These are phyloP conservation scores for Dasypogon diadema DNA, from an alignment of 2,888 invertebrate species.

Conservation along the genomic window DNA sequence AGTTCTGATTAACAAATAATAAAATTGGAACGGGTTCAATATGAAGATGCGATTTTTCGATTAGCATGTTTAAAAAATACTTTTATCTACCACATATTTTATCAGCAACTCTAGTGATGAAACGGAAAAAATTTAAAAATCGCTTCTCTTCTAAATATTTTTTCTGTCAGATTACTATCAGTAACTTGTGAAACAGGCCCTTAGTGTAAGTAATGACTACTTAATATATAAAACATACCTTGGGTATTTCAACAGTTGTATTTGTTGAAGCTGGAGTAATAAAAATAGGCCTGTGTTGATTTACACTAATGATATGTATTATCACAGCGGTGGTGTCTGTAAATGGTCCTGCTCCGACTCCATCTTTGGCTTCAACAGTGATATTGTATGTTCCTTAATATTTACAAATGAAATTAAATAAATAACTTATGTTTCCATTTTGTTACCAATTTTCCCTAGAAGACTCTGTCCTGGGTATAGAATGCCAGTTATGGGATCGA, in stretches of 20 bases:
- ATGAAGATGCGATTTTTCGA: too few species aligned
- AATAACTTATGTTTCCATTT: too few species aligned
- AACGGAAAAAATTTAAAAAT: too few species aligned
- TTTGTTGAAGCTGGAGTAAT: constrained; percentile 81
- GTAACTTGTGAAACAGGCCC: too few species aligned
- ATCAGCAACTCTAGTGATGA: too few species aligned
- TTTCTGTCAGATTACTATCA: too few species aligned
- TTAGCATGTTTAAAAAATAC: too few species aligned
- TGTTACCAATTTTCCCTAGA: constrained; percentile 71
- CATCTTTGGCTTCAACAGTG: constrained; percentile 82
- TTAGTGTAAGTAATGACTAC: too few species aligned
- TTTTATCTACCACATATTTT: too few species aligned
- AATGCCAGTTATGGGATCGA: constrained; percentile 83
- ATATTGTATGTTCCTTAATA: constrained; percentile 71
- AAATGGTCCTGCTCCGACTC: constrained; percentile 75
- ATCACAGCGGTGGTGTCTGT: constrained; percentile 79
- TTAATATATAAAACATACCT: constrained; percentile 74
- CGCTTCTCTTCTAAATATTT: too few species aligned
- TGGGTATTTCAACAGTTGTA: constrained; percentile 84
- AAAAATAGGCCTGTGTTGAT: constrained; percentile 85
- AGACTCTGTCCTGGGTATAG: constrained; percentile 83
- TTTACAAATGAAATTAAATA: constrained; percentile 4
- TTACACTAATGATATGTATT: constrained; percentile 82
- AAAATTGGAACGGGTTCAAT: too few species aligned
- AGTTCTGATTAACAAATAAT: too few species aligned